These are phyloP conservation scores for Pseudorasbora parva DNA, from an alignment of 2,113 vertebrate genomes.

Conservation along the genomic window DNA sequence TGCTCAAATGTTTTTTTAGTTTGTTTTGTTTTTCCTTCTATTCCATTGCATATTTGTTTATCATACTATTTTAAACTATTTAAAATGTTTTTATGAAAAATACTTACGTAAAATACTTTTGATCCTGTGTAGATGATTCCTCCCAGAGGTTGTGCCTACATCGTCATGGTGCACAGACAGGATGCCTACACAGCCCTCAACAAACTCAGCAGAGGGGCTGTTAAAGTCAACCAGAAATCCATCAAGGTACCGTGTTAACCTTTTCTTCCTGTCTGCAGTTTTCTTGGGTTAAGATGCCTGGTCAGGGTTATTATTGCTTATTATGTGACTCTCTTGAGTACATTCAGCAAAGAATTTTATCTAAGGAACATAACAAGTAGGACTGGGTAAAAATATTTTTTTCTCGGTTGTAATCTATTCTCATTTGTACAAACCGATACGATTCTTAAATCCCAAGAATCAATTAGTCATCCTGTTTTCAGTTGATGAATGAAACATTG, in stretches of 20 bases:
- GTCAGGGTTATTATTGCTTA: not conserved
- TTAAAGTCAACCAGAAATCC: slow-evolving; percentile 94
- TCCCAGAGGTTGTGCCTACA: slow-evolving; percentile 95
- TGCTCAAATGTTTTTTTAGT: not conserved
- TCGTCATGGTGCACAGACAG: slow-evolving; percentile 95
- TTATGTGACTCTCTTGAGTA: not conserved
- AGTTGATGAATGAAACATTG: no score
- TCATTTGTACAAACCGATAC: no score
- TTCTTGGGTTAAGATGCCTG: no score
- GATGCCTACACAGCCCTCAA: slow-evolving; percentile 92
- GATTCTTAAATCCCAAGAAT: no score
- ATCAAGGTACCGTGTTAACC: slow-evolving; percentile 84
- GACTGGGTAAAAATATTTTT: no score
- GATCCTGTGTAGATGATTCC: slow-evolving; percentile 90
- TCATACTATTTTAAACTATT: not conserved
- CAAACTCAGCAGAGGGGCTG: slow-evolving; percentile 88
- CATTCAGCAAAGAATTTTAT: not conserved
- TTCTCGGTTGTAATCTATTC: no score
- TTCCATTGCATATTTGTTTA: not conserved
- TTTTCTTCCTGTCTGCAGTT: not conserved
- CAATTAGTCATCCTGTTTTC: no score
- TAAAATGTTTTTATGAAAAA: not conserved
- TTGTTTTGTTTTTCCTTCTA: no score
- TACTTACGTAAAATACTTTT: not conserved
- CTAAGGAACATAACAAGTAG: not conserved